Percentiles rank a stretch among this genome's conserved stretches.
Evolutionary conservation across 2,888 invertebrate genomes (phyloP).

Genomic region (Pterobdella sp.): DNA sequence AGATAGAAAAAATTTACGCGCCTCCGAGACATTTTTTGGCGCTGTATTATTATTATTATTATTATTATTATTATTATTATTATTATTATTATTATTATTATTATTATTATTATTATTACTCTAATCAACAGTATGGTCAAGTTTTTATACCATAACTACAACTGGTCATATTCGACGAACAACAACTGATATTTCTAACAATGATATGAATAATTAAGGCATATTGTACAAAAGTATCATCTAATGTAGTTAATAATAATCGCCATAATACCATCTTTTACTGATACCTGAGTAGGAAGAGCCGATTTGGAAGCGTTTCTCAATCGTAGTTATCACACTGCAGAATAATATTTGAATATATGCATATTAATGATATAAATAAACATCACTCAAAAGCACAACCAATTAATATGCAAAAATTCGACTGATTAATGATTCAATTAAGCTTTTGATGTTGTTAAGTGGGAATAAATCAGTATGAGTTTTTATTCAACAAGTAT

Average conservation of each 20-base stretch:
- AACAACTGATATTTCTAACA: too few relatives aligned
- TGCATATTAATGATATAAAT: background rate
- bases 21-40: slow-evolving; percentile 84
- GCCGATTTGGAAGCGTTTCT: slow-evolving; percentile 82
- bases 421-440: too few relatives aligned
- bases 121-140: background rate
- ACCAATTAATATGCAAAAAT: too few relatives aligned
- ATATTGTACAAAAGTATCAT: too few relatives aligned
- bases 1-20: too few relatives aligned
- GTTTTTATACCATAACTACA: too few relatives aligned
- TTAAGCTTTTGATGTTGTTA: too few relatives aligned
- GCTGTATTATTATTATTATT: slow-evolving; percentile 55
- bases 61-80: slow-evolving; percentile 7
- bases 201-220: too few relatives aligned
- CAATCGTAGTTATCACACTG: slow-evolving; percentile 84
- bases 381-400: too few relatives aligned
- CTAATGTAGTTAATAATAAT: background rate
- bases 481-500: too few relatives aligned
- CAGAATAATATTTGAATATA: background rate
- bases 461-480: too few relatives aligned
- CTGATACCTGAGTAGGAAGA: slow-evolving; percentile 52
- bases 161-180: too few relatives aligned
- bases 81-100: slow-evolving; percentile 8
- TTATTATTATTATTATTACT: background rate
- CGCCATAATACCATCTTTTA: background rate